These are phyloP conservation scores for Colletes collaris DNA, from an alignment of 2,888 invertebrate species.

Conservation along the genomic window DNA sequence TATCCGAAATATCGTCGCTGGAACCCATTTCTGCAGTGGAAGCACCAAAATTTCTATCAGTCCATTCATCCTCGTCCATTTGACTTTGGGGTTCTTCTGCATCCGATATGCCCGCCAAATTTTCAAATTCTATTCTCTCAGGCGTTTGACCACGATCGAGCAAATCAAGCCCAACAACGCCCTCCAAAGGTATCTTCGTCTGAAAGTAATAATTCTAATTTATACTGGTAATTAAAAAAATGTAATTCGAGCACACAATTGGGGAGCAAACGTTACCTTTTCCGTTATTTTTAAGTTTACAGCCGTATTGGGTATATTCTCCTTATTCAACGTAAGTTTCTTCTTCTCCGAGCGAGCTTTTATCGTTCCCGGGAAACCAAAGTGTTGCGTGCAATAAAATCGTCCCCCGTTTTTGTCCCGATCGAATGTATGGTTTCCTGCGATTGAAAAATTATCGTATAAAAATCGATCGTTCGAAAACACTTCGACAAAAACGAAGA, in stretches of 20 bases:
- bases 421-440: conserved; percentile 81
- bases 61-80: conserved; percentile 98
- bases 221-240: neutral
- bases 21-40: conserved; percentile 89
- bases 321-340: conserved; percentile 78
- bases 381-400: conserved; percentile 91
- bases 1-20: conserved; percentile 86
- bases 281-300: conserved; percentile 83
- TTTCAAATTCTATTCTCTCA: conserved; percentile 92
- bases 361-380: conserved; percentile 86
- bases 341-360: conserved; percentile 80
- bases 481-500: conserved; percentile 43
- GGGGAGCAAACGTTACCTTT: conserved; percentile 77
- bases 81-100: conserved; percentile 88
- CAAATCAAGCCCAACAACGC: conserved; percentile 84
- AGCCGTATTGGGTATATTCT: conserved; percentile 79
- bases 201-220: conserved; percentile 53
- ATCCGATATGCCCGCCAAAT: conserved; percentile 87
- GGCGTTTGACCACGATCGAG: conserved; percentile 87
- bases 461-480: conserved; percentile 9
- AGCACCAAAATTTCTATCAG: conserved; percentile 95
- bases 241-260: neutral
- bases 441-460: conserved; percentile 25
- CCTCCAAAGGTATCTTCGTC: conserved; percentile 79
- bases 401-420: conserved; percentile 82